These are phyloP conservation scores for Enteromius thamalakanensis DNA, from an alignment of 2,797 vertebrate species.

Conservation along the genomic window DNA sequence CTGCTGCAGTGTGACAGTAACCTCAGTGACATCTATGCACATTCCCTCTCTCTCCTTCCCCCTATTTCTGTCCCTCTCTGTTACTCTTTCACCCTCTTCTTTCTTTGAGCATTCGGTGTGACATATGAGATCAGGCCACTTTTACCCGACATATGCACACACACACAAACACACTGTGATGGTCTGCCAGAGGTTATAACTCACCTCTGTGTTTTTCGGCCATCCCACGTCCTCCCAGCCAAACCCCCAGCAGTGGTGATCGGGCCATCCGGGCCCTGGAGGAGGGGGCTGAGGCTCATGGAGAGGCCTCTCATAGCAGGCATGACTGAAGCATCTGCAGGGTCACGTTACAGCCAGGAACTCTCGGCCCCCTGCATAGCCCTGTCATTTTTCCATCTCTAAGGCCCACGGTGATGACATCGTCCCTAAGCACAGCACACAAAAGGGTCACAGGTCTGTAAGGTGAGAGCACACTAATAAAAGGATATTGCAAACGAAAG, in stretches of 20 bases:
- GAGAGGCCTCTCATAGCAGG: conserved; percentile 43
- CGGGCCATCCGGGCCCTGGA: conserved; percentile 19
- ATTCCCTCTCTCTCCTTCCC: conserved; percentile 4
- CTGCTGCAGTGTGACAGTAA: neutral
- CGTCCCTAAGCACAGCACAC: conserved; percentile 57
- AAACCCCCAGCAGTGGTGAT: conserved; percentile 5
- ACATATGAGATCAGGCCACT: conserved; percentile 46
- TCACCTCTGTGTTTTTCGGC: conserved; percentile 40
- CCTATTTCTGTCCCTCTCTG: conserved; percentile 47
- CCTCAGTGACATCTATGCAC: conserved; percentile 12
- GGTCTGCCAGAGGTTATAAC: conserved; percentile 53
- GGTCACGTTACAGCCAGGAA: conserved; percentile 56
- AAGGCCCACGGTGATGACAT: conserved; percentile 67
- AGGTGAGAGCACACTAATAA: conserved; percentile 64
- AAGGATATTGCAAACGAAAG: neutral
- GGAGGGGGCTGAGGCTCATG: conserved; percentile 11
- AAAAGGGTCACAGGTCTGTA: conserved; percentile 64
- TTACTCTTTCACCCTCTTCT: conserved; percentile 50
- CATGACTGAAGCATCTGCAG: conserved; percentile 41
- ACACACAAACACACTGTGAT: conserved; percentile 41
- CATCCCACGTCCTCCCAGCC: conserved; percentile 39
- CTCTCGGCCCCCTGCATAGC: conserved; percentile 47
- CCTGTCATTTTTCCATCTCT: conserved; percentile 57
- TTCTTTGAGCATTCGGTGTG: conserved; percentile 42
- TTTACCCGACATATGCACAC: conserved; percentile 30